These are phyloP conservation scores for Ochropleura leucogaster DNA, from an alignment of 2,888 invertebrate genomes.

Conservation along the genomic window DNA sequence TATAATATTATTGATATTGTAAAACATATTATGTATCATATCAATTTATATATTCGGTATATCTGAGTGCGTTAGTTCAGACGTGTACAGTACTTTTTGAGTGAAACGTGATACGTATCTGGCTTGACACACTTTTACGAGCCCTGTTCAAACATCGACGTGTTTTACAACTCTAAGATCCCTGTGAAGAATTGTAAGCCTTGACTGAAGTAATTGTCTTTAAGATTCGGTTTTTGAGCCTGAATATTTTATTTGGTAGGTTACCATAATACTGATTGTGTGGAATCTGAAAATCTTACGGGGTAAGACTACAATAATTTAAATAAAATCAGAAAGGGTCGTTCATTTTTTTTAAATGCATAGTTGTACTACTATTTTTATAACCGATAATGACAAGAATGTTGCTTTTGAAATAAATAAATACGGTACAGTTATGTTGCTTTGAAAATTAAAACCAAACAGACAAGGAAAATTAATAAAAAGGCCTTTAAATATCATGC, in stretches of 20 bases:
- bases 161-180: slow-evolving; percentile 43
- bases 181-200: slow-evolving; percentile 33
- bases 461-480: slow-evolving; percentile 17
- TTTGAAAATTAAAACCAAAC: not conserved
- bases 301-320: too few relatives aligned
- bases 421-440: not conserved
- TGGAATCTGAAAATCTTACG: not conserved
- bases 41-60: slow-evolving; percentile 5
- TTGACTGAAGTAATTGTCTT: slow-evolving; percentile 22
- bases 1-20: slow-evolving; percentile 2
- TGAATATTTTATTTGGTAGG: not conserved
- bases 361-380: not conserved
- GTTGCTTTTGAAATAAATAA: not conserved
- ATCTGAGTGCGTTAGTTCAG: slow-evolving; percentile 25
- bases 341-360: not conserved
- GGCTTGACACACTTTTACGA: slow-evolving; percentile 61
- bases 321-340: too few relatives aligned
- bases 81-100: slow-evolving; percentile 65
- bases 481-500: slow-evolving; percentile 5
- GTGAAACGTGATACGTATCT: slow-evolving; percentile 66
- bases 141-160: slow-evolving; percentile 57
- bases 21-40: not conserved
- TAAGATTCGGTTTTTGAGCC: slow-evolving; percentile 23
- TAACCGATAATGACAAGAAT: not conserved
- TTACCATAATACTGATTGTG: too few relatives aligned